A percentile compares a stretch with the other conserved stretches of the same genome.
These are phyloP conservation scores for Dasysyrphus albostriatus DNA, from an alignment of 2,888 invertebrate genomes.

Conservation along the genomic window DNA sequence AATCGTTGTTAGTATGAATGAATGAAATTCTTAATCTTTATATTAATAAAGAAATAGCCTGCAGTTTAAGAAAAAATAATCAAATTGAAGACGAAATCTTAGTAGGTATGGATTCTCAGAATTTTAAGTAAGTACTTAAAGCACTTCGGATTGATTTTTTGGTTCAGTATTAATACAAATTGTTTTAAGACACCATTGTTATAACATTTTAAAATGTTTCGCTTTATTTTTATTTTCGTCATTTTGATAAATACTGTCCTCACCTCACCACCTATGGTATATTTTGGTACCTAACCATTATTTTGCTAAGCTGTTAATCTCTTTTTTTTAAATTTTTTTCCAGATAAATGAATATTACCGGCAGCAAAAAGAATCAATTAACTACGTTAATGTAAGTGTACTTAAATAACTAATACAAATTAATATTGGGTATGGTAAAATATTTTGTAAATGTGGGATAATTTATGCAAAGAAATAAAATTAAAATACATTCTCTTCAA, in stretches of 20 bases:
- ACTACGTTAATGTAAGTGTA: conserved; percentile 2
- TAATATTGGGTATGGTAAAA: no score
- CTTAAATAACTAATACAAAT: no score
- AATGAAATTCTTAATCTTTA: neutral
- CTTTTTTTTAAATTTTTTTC: neutral
- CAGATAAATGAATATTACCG: conserved; percentile 6
- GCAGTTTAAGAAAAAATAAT: neutral
- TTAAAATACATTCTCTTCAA: no score
- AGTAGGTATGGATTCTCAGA: neutral
- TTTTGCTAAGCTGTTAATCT: neutral
- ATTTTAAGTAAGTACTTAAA: neutral
- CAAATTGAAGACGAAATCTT: neutral
- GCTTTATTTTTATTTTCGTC: neutral
- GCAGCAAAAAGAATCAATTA: neutral
- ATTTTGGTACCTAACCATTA: neutral
- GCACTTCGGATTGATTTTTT: neutral
- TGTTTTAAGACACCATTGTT: neutral
- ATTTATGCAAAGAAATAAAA: no score
- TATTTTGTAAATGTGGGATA: no score
- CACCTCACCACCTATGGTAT: neutral
- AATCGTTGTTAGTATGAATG: neutral
- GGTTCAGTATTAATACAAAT: neutral
- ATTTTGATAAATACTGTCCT: neutral
- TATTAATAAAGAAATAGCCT: neutral
- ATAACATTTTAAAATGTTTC: neutral